A percentile compares a stretch with the other conserved stretches of the same genome.
These are phyloP conservation scores for Hetaerina americana DNA, from an alignment of 1,140 invertebrate genomes.

Conservation along the genomic window DNA sequence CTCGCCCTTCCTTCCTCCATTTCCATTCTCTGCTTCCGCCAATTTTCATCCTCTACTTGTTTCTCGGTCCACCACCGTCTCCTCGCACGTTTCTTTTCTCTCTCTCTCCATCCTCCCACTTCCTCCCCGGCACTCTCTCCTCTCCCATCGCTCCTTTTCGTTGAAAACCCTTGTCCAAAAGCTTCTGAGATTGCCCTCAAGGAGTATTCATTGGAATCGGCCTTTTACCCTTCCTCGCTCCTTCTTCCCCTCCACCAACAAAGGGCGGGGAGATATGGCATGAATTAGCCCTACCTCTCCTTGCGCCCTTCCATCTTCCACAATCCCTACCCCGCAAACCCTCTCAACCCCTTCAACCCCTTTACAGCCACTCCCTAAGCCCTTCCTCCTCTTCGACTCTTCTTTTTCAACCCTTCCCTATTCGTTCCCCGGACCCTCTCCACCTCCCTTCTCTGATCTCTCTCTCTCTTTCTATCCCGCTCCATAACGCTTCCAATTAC, in stretches of 20 bases:
- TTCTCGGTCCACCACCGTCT: no score
- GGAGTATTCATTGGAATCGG: not conserved
- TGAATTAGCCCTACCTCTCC: not conserved
- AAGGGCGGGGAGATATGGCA: no score
- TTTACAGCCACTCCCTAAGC: not conserved
- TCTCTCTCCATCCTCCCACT: no score
- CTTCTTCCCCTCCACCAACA: not conserved
- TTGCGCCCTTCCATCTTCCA: not conserved
- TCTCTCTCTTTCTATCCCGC: not conserved
- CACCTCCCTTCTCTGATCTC: not conserved
- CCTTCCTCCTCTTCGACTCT: not conserved
- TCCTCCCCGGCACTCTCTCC: no score
- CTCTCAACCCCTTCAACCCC: not conserved
- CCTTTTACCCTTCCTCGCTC: not conserved
- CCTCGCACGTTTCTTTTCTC: no score
- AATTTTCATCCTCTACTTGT: no score
- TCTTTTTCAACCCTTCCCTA: not conserved
- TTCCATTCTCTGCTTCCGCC: no score
- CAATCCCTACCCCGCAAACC: not conserved
- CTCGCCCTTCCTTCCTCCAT: no score
- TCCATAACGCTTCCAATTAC: no score
- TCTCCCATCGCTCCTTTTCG: no score
- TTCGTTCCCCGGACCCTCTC: no score
- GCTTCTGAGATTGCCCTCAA: not conserved
- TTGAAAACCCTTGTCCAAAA: not conserved